Percentiles rank a stretch among this genome's conserved stretches.
Conservation (phyloP, 2,888 invertebrate species). For the Drosophila demipolita region DNA sequence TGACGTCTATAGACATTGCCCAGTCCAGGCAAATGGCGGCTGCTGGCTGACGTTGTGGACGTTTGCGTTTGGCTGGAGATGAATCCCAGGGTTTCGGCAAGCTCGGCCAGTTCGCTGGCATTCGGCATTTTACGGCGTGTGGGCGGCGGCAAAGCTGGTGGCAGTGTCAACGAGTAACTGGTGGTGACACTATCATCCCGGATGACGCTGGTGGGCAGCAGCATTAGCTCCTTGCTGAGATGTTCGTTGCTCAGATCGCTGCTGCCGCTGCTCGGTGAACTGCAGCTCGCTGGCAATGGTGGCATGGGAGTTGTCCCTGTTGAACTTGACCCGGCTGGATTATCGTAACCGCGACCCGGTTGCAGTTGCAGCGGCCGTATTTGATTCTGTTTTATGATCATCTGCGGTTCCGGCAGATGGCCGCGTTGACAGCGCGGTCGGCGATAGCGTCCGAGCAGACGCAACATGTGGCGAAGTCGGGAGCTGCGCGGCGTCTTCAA, state of each 20-base stretch:
- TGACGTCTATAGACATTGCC: conserved; percentile 82
- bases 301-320: conserved; percentile 61
- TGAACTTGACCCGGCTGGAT: conserved; percentile 42
- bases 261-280: conserved; percentile 60
- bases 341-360: conserved; percentile 44
- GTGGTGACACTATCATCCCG: conserved; percentile 82
- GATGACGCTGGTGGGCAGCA: conserved; percentile 84
- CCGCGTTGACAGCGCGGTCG: conserved; percentile 82
- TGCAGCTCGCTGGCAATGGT: conserved; percentile 51
- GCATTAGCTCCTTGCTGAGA: conserved; percentile 75
- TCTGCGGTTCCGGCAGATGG: conserved; percentile 56
- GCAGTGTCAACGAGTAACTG: conserved; percentile 77
- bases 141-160: conserved; percentile 86
- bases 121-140: conserved; percentile 86
- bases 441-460: conserved; percentile 84
- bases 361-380: conserved; percentile 83
- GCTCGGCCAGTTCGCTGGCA: conserved; percentile 86
- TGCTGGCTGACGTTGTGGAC: conserved; percentile 26
- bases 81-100: conserved; percentile 87
- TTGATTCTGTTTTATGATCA: conserved; percentile 83
- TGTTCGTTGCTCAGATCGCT: conserved; percentile 68
- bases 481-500: conserved; percentile 64
- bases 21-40: conserved; percentile 70
- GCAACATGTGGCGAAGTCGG: conserved; percentile 83
- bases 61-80: conserved; percentile 62